A percentile compares a stretch with the other conserved stretches of the same genome.
These are phyloP conservation scores for Alces alces DNA, from an alignment of 2,113 vertebrate species.

Conservation along the genomic window DNA sequence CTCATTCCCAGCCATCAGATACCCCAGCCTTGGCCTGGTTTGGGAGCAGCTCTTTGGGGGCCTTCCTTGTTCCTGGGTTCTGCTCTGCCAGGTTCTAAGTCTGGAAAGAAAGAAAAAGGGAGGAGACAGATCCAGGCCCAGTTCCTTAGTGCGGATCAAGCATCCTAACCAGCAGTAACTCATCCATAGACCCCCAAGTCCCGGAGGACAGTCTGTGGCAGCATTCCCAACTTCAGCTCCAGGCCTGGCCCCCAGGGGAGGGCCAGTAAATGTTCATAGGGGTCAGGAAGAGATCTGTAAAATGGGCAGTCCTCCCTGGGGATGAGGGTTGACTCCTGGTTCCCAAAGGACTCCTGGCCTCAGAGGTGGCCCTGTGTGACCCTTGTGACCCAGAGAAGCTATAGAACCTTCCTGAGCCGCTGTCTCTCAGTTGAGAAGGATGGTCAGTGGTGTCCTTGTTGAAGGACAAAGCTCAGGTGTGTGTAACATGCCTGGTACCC, in stretches of 20 bases:
- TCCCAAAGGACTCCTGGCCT: not conserved
- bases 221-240: not conserved
- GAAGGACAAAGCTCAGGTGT: not conserved
- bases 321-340: not conserved
- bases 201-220: not conserved
- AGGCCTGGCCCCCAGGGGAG: not conserved
- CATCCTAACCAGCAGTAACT: not conserved
- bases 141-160: not conserved
- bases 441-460: too few relatives aligned
- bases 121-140: not conserved
- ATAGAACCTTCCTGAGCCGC: not conserved
- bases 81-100: not conserved
- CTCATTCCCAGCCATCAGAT: not conserved
- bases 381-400: not conserved
- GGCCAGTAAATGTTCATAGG: not conserved
- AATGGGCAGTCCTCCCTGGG: not conserved
- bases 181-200: not conserved
- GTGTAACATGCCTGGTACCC: not conserved
- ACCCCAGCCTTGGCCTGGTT: not conserved
- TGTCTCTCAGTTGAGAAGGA: not conserved
- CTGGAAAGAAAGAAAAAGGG: not conserved
- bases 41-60: not conserved
- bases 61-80: not conserved
- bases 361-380: not conserved
- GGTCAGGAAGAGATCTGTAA: not conserved